A percentile compares a stretch with the other conserved stretches of the same genome.
phyloP scores from a whole-genome alignment of 2,888 invertebrate genomes.

The Ganaspis brasiliensis region DNA sequence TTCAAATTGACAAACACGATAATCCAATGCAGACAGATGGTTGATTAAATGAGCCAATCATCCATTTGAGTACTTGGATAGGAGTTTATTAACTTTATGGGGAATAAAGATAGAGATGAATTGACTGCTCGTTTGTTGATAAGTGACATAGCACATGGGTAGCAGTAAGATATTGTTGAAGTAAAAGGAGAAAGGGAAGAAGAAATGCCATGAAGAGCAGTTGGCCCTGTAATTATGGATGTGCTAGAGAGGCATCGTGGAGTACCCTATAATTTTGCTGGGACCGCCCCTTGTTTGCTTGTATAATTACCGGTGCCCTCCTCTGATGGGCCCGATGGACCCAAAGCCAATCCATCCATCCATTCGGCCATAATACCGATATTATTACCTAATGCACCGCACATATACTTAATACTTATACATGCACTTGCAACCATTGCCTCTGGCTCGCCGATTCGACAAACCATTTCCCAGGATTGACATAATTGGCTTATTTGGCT shows the following conservation, averaged over 20 bases:
- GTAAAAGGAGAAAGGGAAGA: constrained; percentile 52
- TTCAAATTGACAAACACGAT: neutral
- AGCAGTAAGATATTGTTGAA: constrained; percentile 26
- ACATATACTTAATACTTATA: constrained; percentile 63
- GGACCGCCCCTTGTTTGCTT: constrained; percentile 79
- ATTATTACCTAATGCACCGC: constrained; percentile 74
- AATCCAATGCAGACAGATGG: neutral
- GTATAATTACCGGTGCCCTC: constrained; percentile 76
- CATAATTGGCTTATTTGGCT: constrained; percentile 64
- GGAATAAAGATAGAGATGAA: constrained; percentile 7
- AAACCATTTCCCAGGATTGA: constrained; percentile 62
- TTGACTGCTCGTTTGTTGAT: constrained; percentile 10
- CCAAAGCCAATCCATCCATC: constrained; percentile 70
- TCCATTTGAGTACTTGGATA: constrained; percentile 2
- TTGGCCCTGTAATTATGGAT: constrained; percentile 77
- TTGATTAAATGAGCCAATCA: constrained; percentile 17
- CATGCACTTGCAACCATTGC: constrained; percentile 40
- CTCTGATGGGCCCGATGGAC: constrained; percentile 69
- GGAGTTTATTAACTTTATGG: constrained; percentile 13
- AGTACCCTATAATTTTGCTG: constrained; percentile 76
- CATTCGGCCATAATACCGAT: constrained; percentile 74
- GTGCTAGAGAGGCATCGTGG: constrained; percentile 63
- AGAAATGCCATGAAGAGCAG: constrained; percentile 66
- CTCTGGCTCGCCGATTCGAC: constrained; percentile 63
- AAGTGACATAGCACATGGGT: neutral